Percentiles rank a stretch among this genome's conserved stretches.
Conservation (phyloP, 2,113 vertebrate genomes). For the Corythoichthys haematopterus region DNA sequence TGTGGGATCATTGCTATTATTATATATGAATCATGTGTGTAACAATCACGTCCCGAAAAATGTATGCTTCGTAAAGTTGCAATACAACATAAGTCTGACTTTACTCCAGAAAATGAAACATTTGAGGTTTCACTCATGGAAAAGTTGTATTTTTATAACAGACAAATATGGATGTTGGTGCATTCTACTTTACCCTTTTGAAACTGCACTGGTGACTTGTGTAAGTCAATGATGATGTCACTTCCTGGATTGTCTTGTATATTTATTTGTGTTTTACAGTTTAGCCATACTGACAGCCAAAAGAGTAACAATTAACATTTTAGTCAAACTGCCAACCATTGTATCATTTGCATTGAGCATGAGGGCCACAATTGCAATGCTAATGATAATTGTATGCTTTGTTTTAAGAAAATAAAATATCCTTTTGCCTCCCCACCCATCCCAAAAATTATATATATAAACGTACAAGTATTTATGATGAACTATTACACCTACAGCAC, state of each 20-base stretch:
- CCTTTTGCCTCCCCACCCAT: too few relatives aligned
- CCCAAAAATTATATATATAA: too few relatives aligned
- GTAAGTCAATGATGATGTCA: slow-evolving; percentile 62
- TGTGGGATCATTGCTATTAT: slow-evolving; percentile 12
- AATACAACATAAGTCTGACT: not conserved
- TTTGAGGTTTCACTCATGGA: not conserved
- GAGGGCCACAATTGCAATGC: not conserved
- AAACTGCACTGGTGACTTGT: slow-evolving; percentile 56
- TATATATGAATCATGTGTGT: not conserved
- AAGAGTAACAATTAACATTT: slow-evolving; percentile 43
- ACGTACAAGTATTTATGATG: not conserved
- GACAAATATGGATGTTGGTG: slow-evolving; percentile 5
- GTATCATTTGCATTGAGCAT: not conserved
- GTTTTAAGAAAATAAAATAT: not conserved
- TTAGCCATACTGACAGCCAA: slow-evolving; percentile 32
- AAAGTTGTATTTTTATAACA: slow-evolving; percentile 46
- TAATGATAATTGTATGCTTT: too few relatives aligned
- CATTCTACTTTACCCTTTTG: slow-evolving; percentile 12
- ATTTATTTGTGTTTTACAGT: slow-evolving; percentile 4
- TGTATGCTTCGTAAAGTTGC: not conserved
- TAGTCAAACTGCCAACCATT: slow-evolving; percentile 26
- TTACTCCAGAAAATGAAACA: not conserved
- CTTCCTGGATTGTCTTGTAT: slow-evolving; percentile 46
- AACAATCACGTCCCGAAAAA: slow-evolving; percentile 7
- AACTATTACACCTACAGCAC: not conserved